These are phyloP conservation scores for Leucophenga maculata DNA, from an alignment of 2,888 invertebrate genomes.

Conservation along the genomic window DNA sequence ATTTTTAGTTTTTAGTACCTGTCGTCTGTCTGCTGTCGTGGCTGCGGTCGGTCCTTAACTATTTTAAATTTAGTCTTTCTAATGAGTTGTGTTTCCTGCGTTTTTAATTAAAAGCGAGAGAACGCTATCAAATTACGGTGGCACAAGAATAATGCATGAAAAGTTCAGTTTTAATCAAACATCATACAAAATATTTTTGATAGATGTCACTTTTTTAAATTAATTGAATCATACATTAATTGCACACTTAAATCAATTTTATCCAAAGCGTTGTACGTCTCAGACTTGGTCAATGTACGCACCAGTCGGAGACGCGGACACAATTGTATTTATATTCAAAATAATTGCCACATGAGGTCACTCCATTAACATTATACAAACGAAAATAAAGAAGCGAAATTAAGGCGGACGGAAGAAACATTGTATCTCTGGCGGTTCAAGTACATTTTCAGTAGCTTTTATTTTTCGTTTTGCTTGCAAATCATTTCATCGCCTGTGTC, in stretches of 20 bases:
- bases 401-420: not conserved
- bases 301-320: no score
- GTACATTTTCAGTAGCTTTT: conserved; percentile 7
- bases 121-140: not conserved
- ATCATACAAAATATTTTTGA: no score
- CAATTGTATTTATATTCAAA: conserved; percentile 6
- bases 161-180: no score
- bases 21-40: not conserved
- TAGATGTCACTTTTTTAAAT: not conserved
- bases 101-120: conserved; percentile 17
- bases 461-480: not conserved
- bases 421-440: not conserved
- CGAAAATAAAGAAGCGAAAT: not conserved
- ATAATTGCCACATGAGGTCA: conserved; percentile 47
- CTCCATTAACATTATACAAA: conserved; percentile 10
- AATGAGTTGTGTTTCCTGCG: conserved; percentile 20
- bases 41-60: not conserved
- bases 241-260: not conserved
- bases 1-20: not conserved
- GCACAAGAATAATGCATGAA: no score
- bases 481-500: not conserved
- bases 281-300: not conserved
- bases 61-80: conserved; percentile 1
- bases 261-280: not conserved
- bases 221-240: conserved; percentile 3